Base-by-base conservation (phyloP, 2,113 vertebrate species). In the Athene noctua region DNA sequence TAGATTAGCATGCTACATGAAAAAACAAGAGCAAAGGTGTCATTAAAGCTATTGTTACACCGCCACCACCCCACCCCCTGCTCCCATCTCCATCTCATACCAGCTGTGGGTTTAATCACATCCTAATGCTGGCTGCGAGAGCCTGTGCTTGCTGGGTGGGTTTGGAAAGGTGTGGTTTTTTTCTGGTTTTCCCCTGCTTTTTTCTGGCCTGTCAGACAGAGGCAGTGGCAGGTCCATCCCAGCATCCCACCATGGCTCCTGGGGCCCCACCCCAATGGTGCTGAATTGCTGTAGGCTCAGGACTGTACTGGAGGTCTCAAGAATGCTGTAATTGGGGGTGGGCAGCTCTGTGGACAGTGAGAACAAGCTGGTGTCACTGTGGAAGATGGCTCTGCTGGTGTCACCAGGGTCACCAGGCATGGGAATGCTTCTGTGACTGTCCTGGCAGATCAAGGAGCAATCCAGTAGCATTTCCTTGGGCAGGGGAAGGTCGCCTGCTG, bases 251-350 rank as follows among this genome's bases (percentile, higher is more conserved):
- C 19, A 20, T 0, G 11, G 7, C 38, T 96, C 91, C 44, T 94
- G 90, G 0, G 90, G 65, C 2, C 84, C 84, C 1, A 32, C 80
- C 58, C 52, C 51, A 47, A 94, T 84, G 12, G 27, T 34, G 5
- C 6, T 22, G 22, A 66, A 15, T 38, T 46, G 92, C 34, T 97
- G 77, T 23, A 95, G 32, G 7, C 86, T 92, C 26, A 79, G 90
- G 40, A 96, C 62, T 0, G 94, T 6, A 6, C 83, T 86, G 58
- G 97, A 73, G 86, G 96, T 77, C 68, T 98, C 90, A 0, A 94
- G 94, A 18, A 96, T 71, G 0, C 70, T 97, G 55, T 97, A 98
- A 90, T 96, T 73, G 0, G 88, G 74, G 16, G 94, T 97, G 30
- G 97, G 92, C 42, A 98, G 46, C 46, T 47, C 46, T 8, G 46